These are phyloP conservation scores for Caenorhabditis sp. DNA, from an alignment of 2,888 invertebrate genomes.

Conservation along the genomic window DNA sequence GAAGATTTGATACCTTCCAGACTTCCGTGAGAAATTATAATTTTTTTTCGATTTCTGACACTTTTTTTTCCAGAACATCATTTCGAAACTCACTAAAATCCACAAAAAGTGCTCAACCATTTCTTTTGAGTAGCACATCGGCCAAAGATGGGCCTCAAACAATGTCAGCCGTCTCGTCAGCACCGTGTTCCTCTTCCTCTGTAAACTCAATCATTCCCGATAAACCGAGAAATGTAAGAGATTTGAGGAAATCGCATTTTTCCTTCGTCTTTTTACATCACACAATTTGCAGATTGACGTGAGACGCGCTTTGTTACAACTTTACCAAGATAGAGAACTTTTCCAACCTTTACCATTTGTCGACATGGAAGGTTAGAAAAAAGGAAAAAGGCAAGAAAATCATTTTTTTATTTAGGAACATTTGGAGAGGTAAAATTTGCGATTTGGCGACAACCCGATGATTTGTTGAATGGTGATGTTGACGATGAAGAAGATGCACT, in stretches of 20 bases:
- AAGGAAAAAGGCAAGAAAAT: background rate
- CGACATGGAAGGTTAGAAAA: constrained; percentile 59
- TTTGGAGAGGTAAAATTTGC: constrained; percentile 69
- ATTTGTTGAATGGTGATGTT: constrained; percentile 61
- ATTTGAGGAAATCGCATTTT: background rate
- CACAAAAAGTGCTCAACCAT: constrained; percentile 47
- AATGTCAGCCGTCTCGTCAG: constrained; percentile 31
- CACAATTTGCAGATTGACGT: constrained; percentile 45
- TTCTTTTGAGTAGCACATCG: constrained; percentile 33
- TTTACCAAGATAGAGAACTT: constrained; percentile 66
- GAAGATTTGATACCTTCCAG: constrained; percentile 34
- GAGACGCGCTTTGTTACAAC: constrained; percentile 53
- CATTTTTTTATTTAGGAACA: too few species aligned
- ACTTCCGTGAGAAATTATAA: constrained; percentile 28
- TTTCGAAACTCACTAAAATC: constrained; percentile 45
- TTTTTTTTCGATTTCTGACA: background rate
- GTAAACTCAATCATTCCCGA: constrained; percentile 41
- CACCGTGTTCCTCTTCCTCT: constrained; percentile 42
- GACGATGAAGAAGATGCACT: constrained; percentile 66
- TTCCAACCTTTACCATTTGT: constrained; percentile 60
- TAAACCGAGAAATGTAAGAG: constrained; percentile 43
- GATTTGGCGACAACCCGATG: constrained; percentile 66
- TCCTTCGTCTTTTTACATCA: background rate
- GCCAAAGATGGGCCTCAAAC: constrained; percentile 30
- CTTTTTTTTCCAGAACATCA: constrained; percentile 41